Evolutionary conservation across 2,797 vertebrate genomes (phyloP).

Genomic region (Sarcoramphus papa): DNA sequence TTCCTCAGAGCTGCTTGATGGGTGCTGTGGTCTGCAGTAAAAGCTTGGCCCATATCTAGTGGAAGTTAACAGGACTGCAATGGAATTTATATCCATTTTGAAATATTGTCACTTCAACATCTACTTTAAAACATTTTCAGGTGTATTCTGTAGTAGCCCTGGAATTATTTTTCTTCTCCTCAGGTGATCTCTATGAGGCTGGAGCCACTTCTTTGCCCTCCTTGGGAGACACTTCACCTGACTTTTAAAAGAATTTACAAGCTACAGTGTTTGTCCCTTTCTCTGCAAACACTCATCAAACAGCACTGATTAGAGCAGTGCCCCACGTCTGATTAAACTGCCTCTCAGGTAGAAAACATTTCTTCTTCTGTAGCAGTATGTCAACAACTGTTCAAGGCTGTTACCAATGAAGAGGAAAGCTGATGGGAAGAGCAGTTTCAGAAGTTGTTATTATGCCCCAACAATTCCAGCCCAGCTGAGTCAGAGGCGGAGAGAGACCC

Average conservation of each 20-base stretch:
- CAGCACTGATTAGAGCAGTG: neutral
- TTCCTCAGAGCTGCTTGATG: neutral
- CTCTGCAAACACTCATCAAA: neutral
- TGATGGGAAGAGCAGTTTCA: neutral
- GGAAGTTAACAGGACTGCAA: neutral
- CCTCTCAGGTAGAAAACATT: neutral
- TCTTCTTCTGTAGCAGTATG: neutral
- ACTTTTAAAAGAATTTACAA: neutral
- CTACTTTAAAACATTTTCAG: neutral
- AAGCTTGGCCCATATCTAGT: neutral
- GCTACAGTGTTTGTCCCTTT: neutral
- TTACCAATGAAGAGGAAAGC: neutral
- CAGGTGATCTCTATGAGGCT: neutral
- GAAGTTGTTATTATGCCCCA: neutral
- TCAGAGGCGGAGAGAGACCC: neutral
- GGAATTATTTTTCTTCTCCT: neutral
- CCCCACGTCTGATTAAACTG: neutral
- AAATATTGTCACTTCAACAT: neutral
- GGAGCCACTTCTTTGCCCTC: neutral
- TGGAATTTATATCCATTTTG: neutral
- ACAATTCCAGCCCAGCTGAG: neutral
- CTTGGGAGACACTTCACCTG: neutral
- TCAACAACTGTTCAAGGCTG: neutral
- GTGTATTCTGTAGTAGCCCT: neutral
- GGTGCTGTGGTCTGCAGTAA: neutral